Evolutionary conservation across 2,797 vertebrate genomes (phyloP).

Genomic region (Phalloptychus januarius): DNA sequence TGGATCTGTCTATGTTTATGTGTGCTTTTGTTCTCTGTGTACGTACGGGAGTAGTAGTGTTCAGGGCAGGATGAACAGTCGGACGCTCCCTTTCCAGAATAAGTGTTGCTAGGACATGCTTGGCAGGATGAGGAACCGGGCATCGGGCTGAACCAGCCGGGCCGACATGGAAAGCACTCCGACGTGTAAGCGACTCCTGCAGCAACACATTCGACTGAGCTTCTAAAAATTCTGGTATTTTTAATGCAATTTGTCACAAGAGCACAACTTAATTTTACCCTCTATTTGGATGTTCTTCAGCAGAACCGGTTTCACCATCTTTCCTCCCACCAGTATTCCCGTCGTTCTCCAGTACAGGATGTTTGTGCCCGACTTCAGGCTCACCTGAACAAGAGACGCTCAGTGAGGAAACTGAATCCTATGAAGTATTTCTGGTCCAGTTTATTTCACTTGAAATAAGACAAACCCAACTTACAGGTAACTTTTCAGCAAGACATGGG

Average conservation of each 20-base stretch:
- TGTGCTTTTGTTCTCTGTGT: not conserved
- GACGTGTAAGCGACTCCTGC: slow-evolving; percentile 96
- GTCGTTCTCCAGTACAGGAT: slow-evolving; percentile 98
- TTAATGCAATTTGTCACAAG: not conserved
- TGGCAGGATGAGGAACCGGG: slow-evolving; percentile 89
- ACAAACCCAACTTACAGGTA: no score
- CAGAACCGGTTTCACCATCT: slow-evolving; percentile 92
- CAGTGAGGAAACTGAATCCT: slow-evolving; percentile 1
- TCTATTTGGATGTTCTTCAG: slow-evolving; percentile 95
- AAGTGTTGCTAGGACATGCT: slow-evolving; percentile 90
- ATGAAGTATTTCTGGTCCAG: no score
- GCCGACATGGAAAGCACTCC: slow-evolving; percentile 93
- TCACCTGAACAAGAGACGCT: slow-evolving; percentile 78
- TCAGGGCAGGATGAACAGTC: slow-evolving; percentile 86
- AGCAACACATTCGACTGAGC: not conserved
- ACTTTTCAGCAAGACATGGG: no score
- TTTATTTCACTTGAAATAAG: no score
- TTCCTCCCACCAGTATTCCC: slow-evolving; percentile 91
- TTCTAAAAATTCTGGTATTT: not conserved
- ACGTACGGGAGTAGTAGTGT: slow-evolving; percentile 88
- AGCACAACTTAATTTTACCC: slow-evolving; percentile 75
- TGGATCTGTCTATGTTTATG: not conserved
- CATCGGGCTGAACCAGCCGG: slow-evolving; percentile 89
- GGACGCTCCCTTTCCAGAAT: slow-evolving; percentile 88
- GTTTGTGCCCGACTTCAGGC: slow-evolving; percentile 92